phyloP scores from a whole-genome alignment of 2,797 vertebrate species.

The Argyrosomus regius region DNA sequence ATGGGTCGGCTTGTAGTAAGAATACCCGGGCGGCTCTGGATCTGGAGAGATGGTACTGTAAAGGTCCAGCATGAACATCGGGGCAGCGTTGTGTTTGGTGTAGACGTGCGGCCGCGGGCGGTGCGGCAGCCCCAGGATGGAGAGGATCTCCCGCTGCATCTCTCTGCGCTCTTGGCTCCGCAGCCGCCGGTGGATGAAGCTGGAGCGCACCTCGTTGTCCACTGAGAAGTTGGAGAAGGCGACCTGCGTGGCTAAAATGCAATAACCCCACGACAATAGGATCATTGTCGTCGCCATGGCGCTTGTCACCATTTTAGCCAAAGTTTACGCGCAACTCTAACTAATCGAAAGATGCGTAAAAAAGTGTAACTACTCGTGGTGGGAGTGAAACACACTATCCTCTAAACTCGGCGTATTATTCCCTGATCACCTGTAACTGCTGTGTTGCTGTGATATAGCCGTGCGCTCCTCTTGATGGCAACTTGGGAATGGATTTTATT shows the following conservation, averaged over 20 bases:
- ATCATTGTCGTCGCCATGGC: slow-evolving; percentile 1
- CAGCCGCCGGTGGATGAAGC: slow-evolving; percentile 94
- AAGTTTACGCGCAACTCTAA: slow-evolving; percentile 52
- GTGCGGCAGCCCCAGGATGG: slow-evolving; percentile 95
- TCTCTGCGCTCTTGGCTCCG: slow-evolving; percentile 95
- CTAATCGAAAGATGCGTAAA: background rate
- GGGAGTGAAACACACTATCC: background rate
- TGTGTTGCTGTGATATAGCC: background rate
- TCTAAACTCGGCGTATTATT: background rate
- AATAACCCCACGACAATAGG: slow-evolving; percentile 79
- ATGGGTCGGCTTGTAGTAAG: slow-evolving; percentile 89
- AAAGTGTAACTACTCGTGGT: background rate
- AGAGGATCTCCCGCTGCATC: slow-evolving; percentile 98
- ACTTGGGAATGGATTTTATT: slow-evolving; percentile 57
- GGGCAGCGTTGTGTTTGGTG: slow-evolving; percentile 93
- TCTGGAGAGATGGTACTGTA: slow-evolving; percentile 93
- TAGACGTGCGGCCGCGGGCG: slow-evolving; percentile 93
- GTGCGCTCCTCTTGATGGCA: slow-evolving; percentile 45
- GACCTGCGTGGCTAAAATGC: slow-evolving; percentile 82
- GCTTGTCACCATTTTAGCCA: slow-evolving; percentile 50
- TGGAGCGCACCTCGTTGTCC: slow-evolving; percentile 93
- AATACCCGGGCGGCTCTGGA: slow-evolving; percentile 83
- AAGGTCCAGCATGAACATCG: slow-evolving; percentile 97
- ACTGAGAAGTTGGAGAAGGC: slow-evolving; percentile 89
- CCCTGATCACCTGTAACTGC: slow-evolving; percentile 3